phyloP scores from a whole-genome alignment of 2,113 vertebrate genomes.

The Pterocles burchelli region DNA sequence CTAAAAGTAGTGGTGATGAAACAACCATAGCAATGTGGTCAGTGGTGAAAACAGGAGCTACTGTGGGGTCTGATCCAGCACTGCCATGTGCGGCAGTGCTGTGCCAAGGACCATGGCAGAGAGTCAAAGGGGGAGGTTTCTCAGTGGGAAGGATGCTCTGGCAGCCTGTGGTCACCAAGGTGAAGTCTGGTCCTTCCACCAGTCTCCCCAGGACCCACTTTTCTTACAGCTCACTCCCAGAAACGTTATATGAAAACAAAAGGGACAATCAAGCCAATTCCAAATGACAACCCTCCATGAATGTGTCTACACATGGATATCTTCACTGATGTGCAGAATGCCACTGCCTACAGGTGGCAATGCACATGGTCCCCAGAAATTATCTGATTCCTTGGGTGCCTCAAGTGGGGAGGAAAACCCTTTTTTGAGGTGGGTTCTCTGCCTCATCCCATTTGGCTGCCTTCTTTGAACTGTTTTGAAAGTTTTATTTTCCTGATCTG shows the following conservation, averaged over 20 bases:
- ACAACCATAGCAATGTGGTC: rapidly evolving
- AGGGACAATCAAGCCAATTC: neutral
- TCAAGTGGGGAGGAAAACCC: neutral
- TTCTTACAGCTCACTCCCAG: neutral
- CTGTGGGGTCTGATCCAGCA: neutral
- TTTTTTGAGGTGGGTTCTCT: neutral
- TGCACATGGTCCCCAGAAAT: rapidly evolving
- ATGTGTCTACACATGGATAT: rapidly evolving
- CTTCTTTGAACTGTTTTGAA: neutral
- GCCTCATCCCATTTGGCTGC: neutral
- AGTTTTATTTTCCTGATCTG: neutral
- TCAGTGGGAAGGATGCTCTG: rapidly evolving
- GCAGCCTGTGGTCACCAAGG: neutral
- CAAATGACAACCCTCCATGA: rapidly evolving
- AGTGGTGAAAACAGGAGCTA: neutral
- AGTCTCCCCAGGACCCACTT: neutral
- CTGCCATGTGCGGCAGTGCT: neutral
- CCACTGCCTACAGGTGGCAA: neutral
- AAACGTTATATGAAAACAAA: neutral
- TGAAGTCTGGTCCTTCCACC: neutral
- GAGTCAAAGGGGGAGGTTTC: neutral
- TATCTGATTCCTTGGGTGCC: neutral
- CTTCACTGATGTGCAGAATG: rapidly evolving
- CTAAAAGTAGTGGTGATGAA: neutral
- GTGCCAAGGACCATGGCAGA: neutral